Percentiles rank a stretch among this genome's conserved stretches.
Conservation (phyloP, 2,888 invertebrate species). For the Therioaphis trifolii region DNA sequence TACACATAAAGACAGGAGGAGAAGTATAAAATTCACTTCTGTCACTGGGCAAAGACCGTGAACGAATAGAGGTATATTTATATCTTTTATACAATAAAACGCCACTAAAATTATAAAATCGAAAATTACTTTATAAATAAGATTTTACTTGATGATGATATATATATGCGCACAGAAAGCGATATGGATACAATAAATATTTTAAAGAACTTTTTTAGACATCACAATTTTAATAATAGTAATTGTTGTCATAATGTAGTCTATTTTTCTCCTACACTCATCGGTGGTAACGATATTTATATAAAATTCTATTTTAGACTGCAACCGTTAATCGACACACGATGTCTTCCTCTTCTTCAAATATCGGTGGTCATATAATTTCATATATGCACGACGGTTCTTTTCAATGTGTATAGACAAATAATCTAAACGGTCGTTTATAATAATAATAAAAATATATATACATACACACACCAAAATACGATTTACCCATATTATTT, state of each 20-base stretch:
- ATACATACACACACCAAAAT: background rate
- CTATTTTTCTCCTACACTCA: background rate
- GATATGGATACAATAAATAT: conserved; percentile 13
- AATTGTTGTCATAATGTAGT: conserved; percentile 3
- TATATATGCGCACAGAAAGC: too few relatives aligned
- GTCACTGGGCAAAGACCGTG: conserved; percentile 56
- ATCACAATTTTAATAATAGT: conserved; percentile 26
- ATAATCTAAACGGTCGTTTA: conserved; percentile 7
- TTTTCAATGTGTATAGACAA: too few relatives aligned
- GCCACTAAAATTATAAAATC: conserved; percentile 13
- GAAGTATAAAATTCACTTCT: conserved; percentile 49
- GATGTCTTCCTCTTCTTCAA: background rate
- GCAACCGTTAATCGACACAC: conserved; percentile 40
- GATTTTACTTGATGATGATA: too few relatives aligned
- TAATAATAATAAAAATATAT: background rate
- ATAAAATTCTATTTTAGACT: conserved; percentile 44
- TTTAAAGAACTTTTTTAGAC: conserved; percentile 2
- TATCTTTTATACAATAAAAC: conserved; percentile 29
- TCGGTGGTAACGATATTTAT: background rate
- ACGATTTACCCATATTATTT: background rate
- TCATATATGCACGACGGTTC: background rate
- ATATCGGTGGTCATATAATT: background rate
- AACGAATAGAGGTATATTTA: conserved; percentile 43
- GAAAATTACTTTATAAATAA: conserved; percentile 30
- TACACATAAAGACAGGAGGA: background rate